Evolutionary conservation across 2,888 invertebrate genomes (phyloP), one percentile per base, ranked within the genome.

Genomic region (Pristionchus japonicus): DNA sequence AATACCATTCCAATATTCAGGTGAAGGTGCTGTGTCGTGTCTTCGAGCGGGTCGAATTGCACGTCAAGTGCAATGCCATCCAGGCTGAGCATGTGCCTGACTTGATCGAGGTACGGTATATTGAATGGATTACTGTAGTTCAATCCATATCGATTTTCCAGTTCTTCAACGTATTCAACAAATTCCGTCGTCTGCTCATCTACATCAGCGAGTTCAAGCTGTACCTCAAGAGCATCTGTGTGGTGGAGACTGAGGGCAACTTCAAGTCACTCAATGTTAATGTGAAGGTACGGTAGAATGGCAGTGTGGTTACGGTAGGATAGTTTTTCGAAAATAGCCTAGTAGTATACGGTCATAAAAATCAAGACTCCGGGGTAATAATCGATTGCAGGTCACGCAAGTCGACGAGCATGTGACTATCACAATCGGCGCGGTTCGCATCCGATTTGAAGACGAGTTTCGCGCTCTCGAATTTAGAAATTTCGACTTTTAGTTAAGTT

Each of bases 21-120:
- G 31, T 31, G 64, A 67, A 1, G 27, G 11, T 15, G 6, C 37
- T 74, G 37, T 74, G 74, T 20, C 20, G 6, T 3, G 27, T 31
- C 17, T 40, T 40, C 40, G 23, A 37, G 6, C 6, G 37, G 0
- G 13, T 77, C 27, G 47, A 47, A 15, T 9, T 47, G 77, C 47
- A 77, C 74, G 70, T 70, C 70, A 77, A 47, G 47, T 77, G 47
- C 47, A 77, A 47, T 27, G 77, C 77, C 3, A 47, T 77, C 43
- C 77, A 34, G 70, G 70, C 70, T 4, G 70, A 70, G 27, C 34
- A 70, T 17, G 70, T 70, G 17, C 31, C 31, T 2, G 17, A 37
- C 4, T 37, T 70, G 9, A 37, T 70, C 34, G 64, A 64, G 13
- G 64, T 64, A 64, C 57, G 57, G 57, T 57, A 15, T 4, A n/a